phyloP scores from a whole-genome alignment of 1,140 invertebrate species.

The Lepidurus apus region DNA sequence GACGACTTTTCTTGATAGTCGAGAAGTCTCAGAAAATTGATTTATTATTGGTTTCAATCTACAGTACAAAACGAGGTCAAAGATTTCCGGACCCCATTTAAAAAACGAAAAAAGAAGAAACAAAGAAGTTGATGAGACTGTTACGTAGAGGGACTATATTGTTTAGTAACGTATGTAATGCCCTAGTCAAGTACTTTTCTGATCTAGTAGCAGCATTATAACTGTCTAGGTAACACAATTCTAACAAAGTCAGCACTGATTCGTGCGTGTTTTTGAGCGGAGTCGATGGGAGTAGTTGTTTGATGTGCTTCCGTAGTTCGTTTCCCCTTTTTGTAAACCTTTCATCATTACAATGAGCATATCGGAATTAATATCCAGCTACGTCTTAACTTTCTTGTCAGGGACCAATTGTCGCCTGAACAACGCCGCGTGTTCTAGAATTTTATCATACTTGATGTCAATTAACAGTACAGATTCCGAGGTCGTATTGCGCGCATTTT shows the following conservation, averaged over 20 bases:
- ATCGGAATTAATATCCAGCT: not conserved
- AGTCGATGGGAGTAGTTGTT: conserved; percentile 14
- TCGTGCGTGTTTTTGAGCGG: conserved; percentile 10
- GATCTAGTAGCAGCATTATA: conserved; percentile 18
- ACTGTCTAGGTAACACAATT: conserved; percentile 3
- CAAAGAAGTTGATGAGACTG: not conserved
- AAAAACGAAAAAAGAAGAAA: not conserved
- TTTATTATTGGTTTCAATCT: conserved; percentile 3
- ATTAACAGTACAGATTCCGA: too few species aligned
- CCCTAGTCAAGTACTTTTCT: conserved; percentile 19
- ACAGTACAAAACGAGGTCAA: not conserved
- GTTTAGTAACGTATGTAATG: not conserved
- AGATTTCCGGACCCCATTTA: not conserved
- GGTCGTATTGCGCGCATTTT: too few species aligned
- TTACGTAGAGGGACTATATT: not conserved
- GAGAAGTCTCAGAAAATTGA: not conserved
- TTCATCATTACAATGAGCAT: not conserved
- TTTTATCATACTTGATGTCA: too few species aligned
- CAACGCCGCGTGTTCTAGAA: too few species aligned
- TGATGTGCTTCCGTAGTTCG: conserved; percentile 17
- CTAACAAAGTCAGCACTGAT: conserved; percentile 3
- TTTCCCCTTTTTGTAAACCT: conserved; percentile 3
- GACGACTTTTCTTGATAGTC: not conserved
- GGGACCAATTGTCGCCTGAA: too few species aligned
- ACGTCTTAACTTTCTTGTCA: too few species aligned